These are phyloP conservation scores for Lota lota DNA, from an alignment of 2,113 vertebrate species.

Conservation along the genomic window DNA sequence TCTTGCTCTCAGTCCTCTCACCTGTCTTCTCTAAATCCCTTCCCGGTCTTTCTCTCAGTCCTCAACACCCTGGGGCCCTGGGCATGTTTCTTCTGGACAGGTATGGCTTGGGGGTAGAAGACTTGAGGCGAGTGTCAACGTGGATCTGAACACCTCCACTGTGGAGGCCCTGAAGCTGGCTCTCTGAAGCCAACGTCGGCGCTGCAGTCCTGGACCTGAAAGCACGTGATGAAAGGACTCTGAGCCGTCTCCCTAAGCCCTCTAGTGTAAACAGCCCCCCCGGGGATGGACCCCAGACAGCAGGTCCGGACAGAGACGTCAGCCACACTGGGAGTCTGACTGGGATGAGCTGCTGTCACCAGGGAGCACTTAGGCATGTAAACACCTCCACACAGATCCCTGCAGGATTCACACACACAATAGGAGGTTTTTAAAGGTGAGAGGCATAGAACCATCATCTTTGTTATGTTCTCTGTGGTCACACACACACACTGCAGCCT, in stretches of 20 bases:
- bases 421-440: conserved; percentile 27
- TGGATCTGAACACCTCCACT: no score
- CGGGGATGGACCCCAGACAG: neutral
- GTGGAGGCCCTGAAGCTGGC: no score
- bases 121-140: no score
- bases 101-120: no score
- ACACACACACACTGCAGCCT: neutral
- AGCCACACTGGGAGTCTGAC: neutral
- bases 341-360: conserved; percentile 32
- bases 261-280: neutral
- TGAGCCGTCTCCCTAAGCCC: neutral
- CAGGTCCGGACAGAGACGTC: neutral
- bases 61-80: neutral
- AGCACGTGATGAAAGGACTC: neutral
- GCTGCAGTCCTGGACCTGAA: neutral
- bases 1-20: neutral
- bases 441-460: conserved; percentile 9
- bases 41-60: neutral
- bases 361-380: conserved; percentile 24
- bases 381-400: neutral
- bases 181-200: no score
- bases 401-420: conserved; percentile 18
- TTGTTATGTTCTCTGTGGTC: neutral
- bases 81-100: no score
- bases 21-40: neutral